Conservation (phyloP, 2,113 vertebrate genomes). For the Empidonax traillii region DNA sequence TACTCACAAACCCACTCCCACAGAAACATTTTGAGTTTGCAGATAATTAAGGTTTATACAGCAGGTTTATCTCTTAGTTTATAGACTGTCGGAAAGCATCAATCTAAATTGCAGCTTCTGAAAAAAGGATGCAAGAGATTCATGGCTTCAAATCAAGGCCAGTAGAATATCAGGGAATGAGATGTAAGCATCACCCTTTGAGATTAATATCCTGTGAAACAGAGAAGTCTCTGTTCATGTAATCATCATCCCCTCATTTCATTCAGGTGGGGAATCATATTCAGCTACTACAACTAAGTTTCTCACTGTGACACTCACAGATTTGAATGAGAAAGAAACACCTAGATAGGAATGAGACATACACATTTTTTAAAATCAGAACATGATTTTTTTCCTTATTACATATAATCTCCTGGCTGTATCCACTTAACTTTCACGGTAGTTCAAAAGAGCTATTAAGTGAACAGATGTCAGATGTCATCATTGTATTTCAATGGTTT, state of each 20-base stretch:
- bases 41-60: background rate
- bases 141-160: background rate
- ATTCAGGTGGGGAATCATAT: background rate
- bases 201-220: background rate
- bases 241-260: background rate
- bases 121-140: background rate
- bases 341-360: background rate
- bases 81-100: background rate
- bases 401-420: background rate
- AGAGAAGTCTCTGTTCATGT: background rate
- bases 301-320: background rate
- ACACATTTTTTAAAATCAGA: background rate
- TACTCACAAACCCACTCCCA: background rate
- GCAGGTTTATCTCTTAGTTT: background rate
- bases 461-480: background rate
- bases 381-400: background rate
- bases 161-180: background rate
- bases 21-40: background rate
- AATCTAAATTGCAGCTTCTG: background rate
- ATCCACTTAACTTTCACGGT: background rate
- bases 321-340: background rate
- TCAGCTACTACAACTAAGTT: background rate
- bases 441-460: background rate
- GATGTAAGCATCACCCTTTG: background rate
- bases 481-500: background rate